Percentiles rank a stretch among this genome's conserved stretches.
Evolutionary conservation across 2,113 vertebrate genomes (phyloP).

Genomic region (Semnornis frantzii): DNA sequence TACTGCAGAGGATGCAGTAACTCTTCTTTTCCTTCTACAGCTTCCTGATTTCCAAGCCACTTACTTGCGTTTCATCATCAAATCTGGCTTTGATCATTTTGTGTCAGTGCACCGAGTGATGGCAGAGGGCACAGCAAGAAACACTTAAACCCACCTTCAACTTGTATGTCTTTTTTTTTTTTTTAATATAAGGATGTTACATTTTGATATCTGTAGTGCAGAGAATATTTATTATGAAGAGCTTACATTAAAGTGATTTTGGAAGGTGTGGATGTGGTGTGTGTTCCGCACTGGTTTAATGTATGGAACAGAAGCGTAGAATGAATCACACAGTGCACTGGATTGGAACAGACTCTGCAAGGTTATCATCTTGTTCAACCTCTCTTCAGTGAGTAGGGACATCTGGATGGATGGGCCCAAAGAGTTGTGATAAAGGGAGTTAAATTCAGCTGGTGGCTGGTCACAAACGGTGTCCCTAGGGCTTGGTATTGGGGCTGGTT

Average conservation of each 20-base stretch:
- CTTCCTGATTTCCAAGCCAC: conserved; percentile 79
- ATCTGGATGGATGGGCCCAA: too few relatives aligned
- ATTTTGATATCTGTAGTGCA: neutral
- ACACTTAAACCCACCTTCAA: neutral
- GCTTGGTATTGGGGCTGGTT: too few relatives aligned
- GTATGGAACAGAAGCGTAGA: neutral
- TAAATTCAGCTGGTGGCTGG: too few relatives aligned
- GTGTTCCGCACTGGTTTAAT: neutral
- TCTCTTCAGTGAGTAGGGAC: too few relatives aligned
- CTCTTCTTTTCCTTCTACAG: conserved; percentile 72
- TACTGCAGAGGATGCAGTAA: neutral
- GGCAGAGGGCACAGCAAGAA: conserved; percentile 75
- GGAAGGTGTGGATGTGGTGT: neutral
- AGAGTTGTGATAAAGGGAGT: too few relatives aligned
- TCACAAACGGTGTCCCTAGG: too few relatives aligned
- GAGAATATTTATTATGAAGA: neutral
- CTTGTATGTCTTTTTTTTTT: neutral
- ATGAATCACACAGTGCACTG: neutral
- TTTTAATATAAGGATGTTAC: neutral
- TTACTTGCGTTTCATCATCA: conserved; percentile 89
- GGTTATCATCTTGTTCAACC: too few relatives aligned
- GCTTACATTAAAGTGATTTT: neutral
- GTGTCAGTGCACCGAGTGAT: conserved; percentile 88
- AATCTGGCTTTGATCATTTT: conserved; percentile 91
- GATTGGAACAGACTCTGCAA: neutral